Evolutionary conservation across 2,113 vertebrate species (phyloP), one percentile per base, ranked within the genome.

Genomic region (Odocoileus virginianus): DNA sequence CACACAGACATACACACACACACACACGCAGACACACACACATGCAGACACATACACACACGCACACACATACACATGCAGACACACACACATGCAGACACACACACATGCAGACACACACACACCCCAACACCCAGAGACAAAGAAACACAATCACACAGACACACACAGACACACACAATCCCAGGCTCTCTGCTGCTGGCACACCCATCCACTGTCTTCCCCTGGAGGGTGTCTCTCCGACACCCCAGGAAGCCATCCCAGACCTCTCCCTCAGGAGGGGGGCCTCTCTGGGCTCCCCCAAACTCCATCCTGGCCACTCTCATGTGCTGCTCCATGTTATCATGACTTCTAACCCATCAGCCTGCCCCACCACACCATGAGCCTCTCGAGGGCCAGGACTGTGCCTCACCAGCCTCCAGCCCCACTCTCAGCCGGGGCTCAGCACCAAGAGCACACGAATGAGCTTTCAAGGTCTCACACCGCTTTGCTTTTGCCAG

Each of bases 261-360:
- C 23, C 17, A 50, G 28, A 61, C 33, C 57, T 30, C 30, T 28
- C 12, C 67, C 43, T 85, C 1, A 0, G 5, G 11, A 61, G 7
- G 10, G 28, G 47, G 16, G 2, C 30, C 17, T 23, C 47, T 15
- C 47, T n/a, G 21, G 33, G 23, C 23, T 36, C 54, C 28, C 84
- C 15, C 0, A 0, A 6, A 14, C 13, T 6, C 4, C 0, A 7
- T 16, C 52, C 60, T 55, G 3, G 36, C 36, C 36, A 14, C 3
- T 2, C 10, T 43, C 50, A 36, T 2, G 3, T 23, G 25, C 23
- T 2, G 4, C 4, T 47, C 50, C 21, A 5, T 2, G 8, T n/a
- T 33, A 25, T 33, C 28, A 36, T 0, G 1, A 36, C 50, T n/a
- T 43, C 23, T 21, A 54, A 12, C 28, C 50, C 11, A 1, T 16